Percentiles rank a stretch among this genome's conserved stretches.
phyloP scores from a whole-genome alignment of 2,797 vertebrate genomes.

The Acanthis flammea region DNA sequence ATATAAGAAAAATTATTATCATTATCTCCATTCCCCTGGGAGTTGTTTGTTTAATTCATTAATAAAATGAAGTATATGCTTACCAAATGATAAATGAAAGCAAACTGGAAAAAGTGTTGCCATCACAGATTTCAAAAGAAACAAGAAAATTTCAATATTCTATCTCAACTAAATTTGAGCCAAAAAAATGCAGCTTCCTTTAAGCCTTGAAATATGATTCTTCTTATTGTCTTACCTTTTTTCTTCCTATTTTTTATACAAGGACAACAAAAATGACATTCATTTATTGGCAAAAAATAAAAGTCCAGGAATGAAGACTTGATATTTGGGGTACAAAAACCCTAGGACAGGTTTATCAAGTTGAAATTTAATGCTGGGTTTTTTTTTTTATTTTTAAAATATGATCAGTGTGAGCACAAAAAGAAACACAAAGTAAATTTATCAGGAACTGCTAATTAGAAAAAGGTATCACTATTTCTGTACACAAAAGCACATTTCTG shows the following conservation, averaged over 20 bases:
- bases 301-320: background rate
- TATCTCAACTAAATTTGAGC: background rate
- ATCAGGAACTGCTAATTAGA: background rate
- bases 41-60: background rate
- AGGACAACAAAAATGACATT: background rate
- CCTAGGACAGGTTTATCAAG: background rate
- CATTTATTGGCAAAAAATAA: background rate
- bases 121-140: background rate
- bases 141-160: background rate
- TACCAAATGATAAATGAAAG: background rate
- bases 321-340: background rate
- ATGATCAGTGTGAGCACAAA: background rate
- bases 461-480: background rate
- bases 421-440: background rate
- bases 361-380: background rate
- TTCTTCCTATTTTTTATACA: background rate
- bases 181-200: background rate
- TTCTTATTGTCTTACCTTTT: background rate
- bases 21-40: accelerated
- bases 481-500: background rate
- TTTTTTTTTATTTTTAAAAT: background rate
- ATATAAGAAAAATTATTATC: background rate
- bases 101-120: background rate
- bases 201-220: background rate
- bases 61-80: background rate